These are phyloP conservation scores for Tetragnatha versicolor DNA, from an alignment of 1,140 invertebrate genomes.

Conservation along the genomic window DNA sequence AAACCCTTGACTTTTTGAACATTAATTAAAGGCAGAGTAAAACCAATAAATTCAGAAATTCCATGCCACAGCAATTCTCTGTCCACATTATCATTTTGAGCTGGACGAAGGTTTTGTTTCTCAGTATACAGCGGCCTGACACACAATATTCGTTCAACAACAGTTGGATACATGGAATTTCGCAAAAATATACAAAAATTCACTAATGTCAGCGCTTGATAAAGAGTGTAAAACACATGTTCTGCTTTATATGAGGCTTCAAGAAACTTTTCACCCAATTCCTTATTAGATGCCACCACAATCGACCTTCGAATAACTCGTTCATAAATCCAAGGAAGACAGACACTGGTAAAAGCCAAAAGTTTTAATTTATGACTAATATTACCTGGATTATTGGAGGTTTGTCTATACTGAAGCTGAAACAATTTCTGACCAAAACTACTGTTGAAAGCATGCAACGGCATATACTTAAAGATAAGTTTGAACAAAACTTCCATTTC, in stretches of 20 bases:
- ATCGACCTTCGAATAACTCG: constrained; percentile 11
- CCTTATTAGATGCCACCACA: neutral
- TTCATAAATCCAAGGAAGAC: constrained; percentile 28
- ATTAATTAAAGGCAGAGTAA: constrained; percentile 27
- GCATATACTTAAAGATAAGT: constrained; percentile 25
- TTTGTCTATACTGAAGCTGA: constrained; percentile 16
- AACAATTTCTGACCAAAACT: constrained; percentile 30
- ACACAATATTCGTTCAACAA: neutral
- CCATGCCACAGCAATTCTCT: constrained; percentile 34
- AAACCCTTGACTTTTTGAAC: constrained; percentile 17
- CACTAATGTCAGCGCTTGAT: constrained; percentile 2
- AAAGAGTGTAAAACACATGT: neutral
- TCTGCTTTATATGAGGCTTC: constrained; percentile 11
- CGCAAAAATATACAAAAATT: constrained; percentile 41
- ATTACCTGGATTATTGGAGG: neutral
- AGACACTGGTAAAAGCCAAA: neutral
- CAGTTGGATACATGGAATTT: neutral
- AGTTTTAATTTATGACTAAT: neutral
- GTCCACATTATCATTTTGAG: constrained; percentile 11
- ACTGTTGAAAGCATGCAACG: neutral
- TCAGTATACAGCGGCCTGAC: constrained; percentile 28
- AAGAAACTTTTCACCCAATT: neutral
- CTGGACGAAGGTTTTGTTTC: neutral
- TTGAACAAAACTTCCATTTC: constrained; percentile 35
- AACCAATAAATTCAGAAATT: constrained; percentile 25